These are phyloP conservation scores for Pammene aurita DNA, from an alignment of 2,888 invertebrate species.

Conservation along the genomic window DNA sequence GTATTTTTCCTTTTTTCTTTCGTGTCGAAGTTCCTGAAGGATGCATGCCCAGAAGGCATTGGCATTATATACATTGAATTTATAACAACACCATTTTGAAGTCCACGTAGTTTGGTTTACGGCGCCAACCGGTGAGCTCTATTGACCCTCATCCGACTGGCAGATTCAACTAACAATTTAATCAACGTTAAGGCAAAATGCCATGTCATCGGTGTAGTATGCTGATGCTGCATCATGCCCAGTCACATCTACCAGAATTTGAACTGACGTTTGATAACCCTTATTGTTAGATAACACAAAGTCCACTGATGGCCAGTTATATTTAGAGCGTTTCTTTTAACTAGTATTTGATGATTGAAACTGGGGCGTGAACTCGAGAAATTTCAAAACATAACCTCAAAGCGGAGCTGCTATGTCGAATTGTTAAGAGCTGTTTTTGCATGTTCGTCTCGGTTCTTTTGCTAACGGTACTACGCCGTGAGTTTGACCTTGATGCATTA, in stretches of 20 bases:
- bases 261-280: too few relatives aligned
- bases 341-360: constrained; percentile 7
- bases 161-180: background rate
- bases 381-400: constrained; percentile 11
- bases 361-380: constrained; percentile 17
- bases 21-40: too few relatives aligned
- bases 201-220: constrained; percentile 1
- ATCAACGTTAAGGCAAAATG: background rate
- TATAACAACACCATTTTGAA: too few relatives aligned
- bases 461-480: constrained; percentile 30
- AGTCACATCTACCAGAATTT: background rate
- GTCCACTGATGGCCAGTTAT: too few relatives aligned
- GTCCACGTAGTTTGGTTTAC: too few relatives aligned
- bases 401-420: background rate
- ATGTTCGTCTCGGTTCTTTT: background rate
- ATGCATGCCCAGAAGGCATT: too few relatives aligned
- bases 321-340: background rate
- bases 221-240: constrained; percentile 18
- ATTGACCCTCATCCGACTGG: background rate
- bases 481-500: constrained; percentile 31
- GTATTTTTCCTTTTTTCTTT: too few relatives aligned
- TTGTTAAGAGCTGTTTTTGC: constrained; percentile 6
- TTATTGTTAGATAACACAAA: too few relatives aligned
- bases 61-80: too few relatives aligned
- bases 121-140: background rate